Evolutionary conservation across 2,113 vertebrate genomes (phyloP).

Genomic region (Chelonoidis abingdonii): DNA sequence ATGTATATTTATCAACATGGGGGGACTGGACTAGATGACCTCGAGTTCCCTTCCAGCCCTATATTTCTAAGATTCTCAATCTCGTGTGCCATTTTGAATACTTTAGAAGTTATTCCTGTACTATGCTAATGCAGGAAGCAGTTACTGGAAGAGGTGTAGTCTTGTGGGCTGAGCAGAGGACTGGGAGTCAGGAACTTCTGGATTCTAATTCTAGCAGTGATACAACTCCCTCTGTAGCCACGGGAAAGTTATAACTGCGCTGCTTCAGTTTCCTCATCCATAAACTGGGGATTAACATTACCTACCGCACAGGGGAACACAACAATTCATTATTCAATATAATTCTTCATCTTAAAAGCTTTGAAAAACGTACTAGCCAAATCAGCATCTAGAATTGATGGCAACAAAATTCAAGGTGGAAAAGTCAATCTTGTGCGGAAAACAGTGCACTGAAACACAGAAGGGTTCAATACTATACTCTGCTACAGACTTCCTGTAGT

Average conservation of each 20-base stretch:
- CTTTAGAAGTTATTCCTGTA: not conserved
- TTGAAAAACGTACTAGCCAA: not conserved
- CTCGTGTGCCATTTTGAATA: rapidly evolving
- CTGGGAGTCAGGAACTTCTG: rapidly evolving
- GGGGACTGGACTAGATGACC: not conserved
- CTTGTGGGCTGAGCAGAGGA: rapidly evolving
- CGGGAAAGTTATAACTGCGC: not conserved
- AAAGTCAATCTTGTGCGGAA: not conserved
- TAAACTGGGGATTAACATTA: not conserved
- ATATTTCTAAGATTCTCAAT: not conserved
- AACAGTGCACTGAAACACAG: not conserved
- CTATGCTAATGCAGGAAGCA: not conserved
- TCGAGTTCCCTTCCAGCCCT: not conserved
- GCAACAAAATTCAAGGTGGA: not conserved
- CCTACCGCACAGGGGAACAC: rapidly evolving
- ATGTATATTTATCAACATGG: not conserved
- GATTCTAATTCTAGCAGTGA: rapidly evolving
- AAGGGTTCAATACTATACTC: not conserved
- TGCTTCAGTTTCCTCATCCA: not conserved
- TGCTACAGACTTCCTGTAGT: not conserved
- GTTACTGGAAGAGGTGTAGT: not conserved
- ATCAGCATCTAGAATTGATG: not conserved
- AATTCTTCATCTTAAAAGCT: not conserved
- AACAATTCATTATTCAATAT: not conserved
- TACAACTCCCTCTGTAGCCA: not conserved